Evolutionary conservation across 2,113 vertebrate species (phyloP).

Genomic region (Electrona antarctica): DNA sequence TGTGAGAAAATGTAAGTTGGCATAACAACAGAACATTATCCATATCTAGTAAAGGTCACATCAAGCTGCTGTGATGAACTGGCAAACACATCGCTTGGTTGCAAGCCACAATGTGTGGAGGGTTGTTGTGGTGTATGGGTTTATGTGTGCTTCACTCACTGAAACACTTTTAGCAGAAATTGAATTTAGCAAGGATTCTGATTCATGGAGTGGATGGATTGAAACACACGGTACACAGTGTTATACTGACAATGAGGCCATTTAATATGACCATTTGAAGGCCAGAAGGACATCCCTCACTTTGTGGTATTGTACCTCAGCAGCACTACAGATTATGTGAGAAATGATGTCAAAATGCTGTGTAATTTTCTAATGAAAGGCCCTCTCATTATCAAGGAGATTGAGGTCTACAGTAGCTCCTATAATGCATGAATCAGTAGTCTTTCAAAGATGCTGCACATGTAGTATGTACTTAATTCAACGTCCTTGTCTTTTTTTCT

Average conservation of each 20-base stretch:
- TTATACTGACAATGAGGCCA: not conserved
- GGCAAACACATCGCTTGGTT: slow-evolving; percentile 6
- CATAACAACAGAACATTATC: slow-evolving; percentile 37
- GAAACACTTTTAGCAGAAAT: slow-evolving; percentile 3
- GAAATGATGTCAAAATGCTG: slow-evolving; percentile 17
- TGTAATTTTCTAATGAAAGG: slow-evolving; percentile 24
- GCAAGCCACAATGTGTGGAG: not conserved
- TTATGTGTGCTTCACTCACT: not conserved
- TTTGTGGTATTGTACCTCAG: not conserved
- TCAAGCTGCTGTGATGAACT: slow-evolving; percentile 27
- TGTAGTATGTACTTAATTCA: no score
- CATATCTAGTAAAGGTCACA: slow-evolving; percentile 54
- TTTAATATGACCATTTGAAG: not conserved
- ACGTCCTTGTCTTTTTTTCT: no score
- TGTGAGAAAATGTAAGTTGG: slow-evolving; percentile 47
- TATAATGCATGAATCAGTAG: not conserved
- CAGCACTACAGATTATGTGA: not conserved
- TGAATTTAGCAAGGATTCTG: not conserved
- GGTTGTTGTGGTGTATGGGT: slow-evolving; percentile 22
- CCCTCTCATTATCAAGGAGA: slow-evolving; percentile 3
- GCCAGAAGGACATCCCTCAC: not conserved
- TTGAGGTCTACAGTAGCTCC: not conserved
- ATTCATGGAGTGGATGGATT: not conserved
- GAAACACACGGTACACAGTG: not conserved
- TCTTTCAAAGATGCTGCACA: not conserved